Evolutionary conservation across 2,888 invertebrate genomes (phyloP).

Genomic region (Carpatolechia fugitivella): DNA sequence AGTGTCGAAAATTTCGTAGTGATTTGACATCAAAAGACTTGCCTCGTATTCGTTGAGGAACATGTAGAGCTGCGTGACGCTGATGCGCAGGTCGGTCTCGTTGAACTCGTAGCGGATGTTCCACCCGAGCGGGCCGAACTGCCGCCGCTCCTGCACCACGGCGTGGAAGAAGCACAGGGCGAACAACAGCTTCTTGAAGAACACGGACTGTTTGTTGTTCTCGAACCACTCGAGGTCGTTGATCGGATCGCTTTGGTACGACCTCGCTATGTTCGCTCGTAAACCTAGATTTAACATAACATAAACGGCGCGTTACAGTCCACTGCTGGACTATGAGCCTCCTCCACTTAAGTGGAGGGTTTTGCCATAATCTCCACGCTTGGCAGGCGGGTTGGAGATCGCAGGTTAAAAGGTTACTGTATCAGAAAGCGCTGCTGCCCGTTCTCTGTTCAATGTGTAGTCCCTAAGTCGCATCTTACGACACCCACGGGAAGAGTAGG

Average conservation of each 20-base stretch:
- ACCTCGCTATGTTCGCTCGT: conserved; percentile 90
- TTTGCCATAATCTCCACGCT: too few species aligned
- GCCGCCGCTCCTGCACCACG: conserved; percentile 92
- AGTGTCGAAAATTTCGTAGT: too few species aligned
- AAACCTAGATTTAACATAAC: conserved; percentile 59
- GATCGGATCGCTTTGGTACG: conserved; percentile 92
- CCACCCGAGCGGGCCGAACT: conserved; percentile 97
- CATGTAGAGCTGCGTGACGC: conserved; percentile 92
- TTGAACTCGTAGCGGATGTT: conserved; percentile 98
- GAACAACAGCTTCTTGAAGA: conserved; percentile 92
- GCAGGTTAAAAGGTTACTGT: too few species aligned
- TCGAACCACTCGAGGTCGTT: conserved; percentile 93
- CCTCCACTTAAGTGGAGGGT: too few species aligned
- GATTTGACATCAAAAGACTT: too few species aligned
- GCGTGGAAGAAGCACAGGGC: conserved; percentile 97
- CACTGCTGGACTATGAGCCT: too few species aligned
- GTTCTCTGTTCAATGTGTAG: too few species aligned
- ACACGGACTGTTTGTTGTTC: conserved; percentile 85
- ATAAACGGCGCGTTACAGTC: too few species aligned
- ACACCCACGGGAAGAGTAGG: too few species aligned
- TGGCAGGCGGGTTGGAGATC: too few species aligned
- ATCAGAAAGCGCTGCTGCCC: too few species aligned
- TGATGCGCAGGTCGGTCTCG: conserved; percentile 95
- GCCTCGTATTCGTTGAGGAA: conserved; percentile 89
- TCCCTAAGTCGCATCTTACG: too few species aligned